These are phyloP conservation scores for Sebastes trivittatus DNA, from an alignment of 2,797 vertebrate species.

Conservation along the genomic window DNA sequence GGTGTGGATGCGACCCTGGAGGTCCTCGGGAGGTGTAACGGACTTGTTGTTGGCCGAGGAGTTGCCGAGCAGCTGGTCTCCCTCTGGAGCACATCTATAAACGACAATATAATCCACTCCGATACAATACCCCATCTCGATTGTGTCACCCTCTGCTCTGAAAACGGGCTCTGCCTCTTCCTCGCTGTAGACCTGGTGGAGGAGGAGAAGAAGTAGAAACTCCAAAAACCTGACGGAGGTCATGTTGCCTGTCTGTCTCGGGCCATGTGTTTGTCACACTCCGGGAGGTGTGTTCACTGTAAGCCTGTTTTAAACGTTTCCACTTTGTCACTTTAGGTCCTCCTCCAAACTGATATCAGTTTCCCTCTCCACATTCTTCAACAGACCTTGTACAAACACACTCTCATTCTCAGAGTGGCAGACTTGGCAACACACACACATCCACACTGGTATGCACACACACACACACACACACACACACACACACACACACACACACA, in stretches of 20 bases:
- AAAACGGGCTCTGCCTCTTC: constrained; percentile 52
- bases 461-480: background rate
- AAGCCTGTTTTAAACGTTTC: constrained; percentile 23
- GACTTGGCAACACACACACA: background rate
- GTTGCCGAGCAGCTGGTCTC: constrained; percentile 75
- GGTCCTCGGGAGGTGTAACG: constrained; percentile 32
- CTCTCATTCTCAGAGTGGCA: background rate
- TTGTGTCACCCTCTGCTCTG: constrained; percentile 10
- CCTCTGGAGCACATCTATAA: constrained; percentile 54
- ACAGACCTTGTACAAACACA: background rate
- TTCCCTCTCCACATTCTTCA: constrained; percentile 42
- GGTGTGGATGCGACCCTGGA: constrained; percentile 60
- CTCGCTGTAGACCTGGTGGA: constrained; percentile 47
- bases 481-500: background rate
- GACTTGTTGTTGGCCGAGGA: constrained; percentile 45
- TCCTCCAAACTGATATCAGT: constrained; percentile 39
- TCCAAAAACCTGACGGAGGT: constrained; percentile 13
- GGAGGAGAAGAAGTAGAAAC: constrained; percentile 62
- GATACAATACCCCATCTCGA: constrained; percentile 80
- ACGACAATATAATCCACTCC: constrained; percentile 75
- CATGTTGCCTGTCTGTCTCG: constrained; percentile 63
- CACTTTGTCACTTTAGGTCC: constrained; percentile 46
- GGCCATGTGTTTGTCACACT: constrained; percentile 32
- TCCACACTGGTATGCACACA: background rate
- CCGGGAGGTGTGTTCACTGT: constrained; percentile 5